Evolutionary conservation across 2,797 vertebrate species (phyloP).

Genomic region (Sebastolobus altivelis): DNA sequence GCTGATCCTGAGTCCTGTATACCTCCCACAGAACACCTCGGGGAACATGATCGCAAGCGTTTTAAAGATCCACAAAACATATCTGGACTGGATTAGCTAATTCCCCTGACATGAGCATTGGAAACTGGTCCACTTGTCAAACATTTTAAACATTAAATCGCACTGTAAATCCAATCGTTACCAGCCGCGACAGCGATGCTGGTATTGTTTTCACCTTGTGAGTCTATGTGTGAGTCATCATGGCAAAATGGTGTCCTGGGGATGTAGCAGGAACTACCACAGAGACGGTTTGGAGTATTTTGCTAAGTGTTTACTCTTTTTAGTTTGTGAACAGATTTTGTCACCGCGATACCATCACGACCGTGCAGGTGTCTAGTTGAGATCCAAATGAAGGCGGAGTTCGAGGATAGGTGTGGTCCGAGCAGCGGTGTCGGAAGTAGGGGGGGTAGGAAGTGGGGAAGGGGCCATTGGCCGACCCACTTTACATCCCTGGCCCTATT

Average conservation of each 20-base stretch:
- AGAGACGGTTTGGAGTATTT: neutral
- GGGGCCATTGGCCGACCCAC: too few relatives aligned
- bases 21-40: conserved; percentile 21
- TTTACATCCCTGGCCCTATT: too few relatives aligned
- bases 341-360: too few relatives aligned
- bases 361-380: too few relatives aligned
- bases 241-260: too few relatives aligned
- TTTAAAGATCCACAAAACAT: conserved; percentile 7
- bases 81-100: conserved; percentile 26
- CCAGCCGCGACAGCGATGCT: too few relatives aligned
- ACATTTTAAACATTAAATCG: neutral
- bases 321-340: too few relatives aligned
- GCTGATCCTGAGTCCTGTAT: conserved; percentile 12
- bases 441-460: rapidly evolving
- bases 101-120: conserved; percentile 17
- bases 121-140: conserved; percentile 15
- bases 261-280: too few relatives aligned
- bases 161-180: too few relatives aligned
- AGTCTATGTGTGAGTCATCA: too few relatives aligned
- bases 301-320: neutral
- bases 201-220: too few relatives aligned
- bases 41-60: neutral
- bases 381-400: neutral
- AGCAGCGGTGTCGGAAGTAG: neutral
- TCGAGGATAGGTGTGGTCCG: neutral